Base-by-base conservation (phyloP, 2,113 vertebrate genomes). In the Silurus meridionalis region DNA sequence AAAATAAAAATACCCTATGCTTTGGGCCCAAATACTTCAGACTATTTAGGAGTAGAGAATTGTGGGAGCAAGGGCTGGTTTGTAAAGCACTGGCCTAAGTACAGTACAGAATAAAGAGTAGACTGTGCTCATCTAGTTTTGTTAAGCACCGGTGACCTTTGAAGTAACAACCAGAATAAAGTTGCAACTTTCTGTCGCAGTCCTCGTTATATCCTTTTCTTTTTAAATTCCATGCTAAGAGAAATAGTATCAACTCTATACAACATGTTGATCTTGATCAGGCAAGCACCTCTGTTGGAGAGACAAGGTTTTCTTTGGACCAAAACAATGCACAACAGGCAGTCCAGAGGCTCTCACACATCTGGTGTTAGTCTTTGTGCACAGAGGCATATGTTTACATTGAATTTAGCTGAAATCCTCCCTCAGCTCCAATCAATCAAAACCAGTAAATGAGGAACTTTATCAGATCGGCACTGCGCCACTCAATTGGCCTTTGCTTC, bases 371-470 rank as follows among this genome's bases (percentile, higher is more conserved):
- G n/a, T 77, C 81, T 83, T 75, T 77, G 85, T 64, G 61, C 61
- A 66, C 17, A 53, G 53, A 67, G 67, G 85, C 55, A 74, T 72
- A 46, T 75, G 79, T 86, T 86, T 75, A 17, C 78, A 67, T 52
- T 82, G 48, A 74, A 72, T 82, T 81, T 50, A 82, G 53, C 17
- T 46, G 67, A 67, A 53, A 82, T 81, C 84, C 72, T 74, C 67
- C 69, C 84, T 79, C 87, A 85, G 55, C 64, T 85, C 61, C 71
- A 80, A 80, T 85, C 79, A 72, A 48, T 88, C 69, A 77, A 61
- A 82, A 50, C 61, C 69, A 82, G 78, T 58, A 85, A 63, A 64
- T 82, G 79, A 63, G 23, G 67, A 75, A 63, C 83, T 85, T 87
- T 80, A 80, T 87, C 86, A 80, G 87, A 37, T 82, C 8, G 82